Evolutionary conservation across 2,113 vertebrate species (phyloP).

Genomic region (Psilopsiagon aurifrons): DNA sequence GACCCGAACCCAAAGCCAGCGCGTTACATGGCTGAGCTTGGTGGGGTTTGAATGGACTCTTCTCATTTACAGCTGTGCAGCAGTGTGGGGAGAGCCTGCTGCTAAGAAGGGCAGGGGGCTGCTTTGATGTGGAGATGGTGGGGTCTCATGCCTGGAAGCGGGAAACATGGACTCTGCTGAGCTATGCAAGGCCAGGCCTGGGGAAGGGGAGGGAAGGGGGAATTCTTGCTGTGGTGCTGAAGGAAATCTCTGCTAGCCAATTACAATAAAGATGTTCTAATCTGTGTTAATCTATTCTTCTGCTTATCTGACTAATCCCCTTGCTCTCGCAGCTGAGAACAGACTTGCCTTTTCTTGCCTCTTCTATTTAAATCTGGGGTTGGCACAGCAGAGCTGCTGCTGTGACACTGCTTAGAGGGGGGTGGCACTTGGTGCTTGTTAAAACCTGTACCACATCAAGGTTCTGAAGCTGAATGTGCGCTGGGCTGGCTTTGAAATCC

Average conservation of each 20-base stretch:
- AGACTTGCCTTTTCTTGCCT: not conserved
- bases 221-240: not conserved
- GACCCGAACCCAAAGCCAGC: not conserved
- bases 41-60: fast-evolving
- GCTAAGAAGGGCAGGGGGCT: not conserved
- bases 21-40: not conserved
- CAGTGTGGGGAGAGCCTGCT: fast-evolving
- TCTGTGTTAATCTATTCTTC: not conserved
- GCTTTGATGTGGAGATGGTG: not conserved
- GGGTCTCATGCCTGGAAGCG: fast-evolving
- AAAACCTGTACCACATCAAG: not conserved
- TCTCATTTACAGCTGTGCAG: fast-evolving
- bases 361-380: not conserved
- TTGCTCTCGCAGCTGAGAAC: not conserved
- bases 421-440: not conserved
- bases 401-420: not conserved
- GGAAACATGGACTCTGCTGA: not conserved
- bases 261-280: constrained; percentile 37
- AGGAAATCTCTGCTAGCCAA: not conserved
- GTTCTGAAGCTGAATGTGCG: fast-evolving
- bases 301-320: not conserved
- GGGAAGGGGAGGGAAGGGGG: not conserved
- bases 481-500: too few relatives aligned
- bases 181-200: not conserved
- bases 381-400: not conserved